phyloP scores from a whole-genome alignment of 2,113 vertebrate species.

The Limnothrissa miodon region DNA sequence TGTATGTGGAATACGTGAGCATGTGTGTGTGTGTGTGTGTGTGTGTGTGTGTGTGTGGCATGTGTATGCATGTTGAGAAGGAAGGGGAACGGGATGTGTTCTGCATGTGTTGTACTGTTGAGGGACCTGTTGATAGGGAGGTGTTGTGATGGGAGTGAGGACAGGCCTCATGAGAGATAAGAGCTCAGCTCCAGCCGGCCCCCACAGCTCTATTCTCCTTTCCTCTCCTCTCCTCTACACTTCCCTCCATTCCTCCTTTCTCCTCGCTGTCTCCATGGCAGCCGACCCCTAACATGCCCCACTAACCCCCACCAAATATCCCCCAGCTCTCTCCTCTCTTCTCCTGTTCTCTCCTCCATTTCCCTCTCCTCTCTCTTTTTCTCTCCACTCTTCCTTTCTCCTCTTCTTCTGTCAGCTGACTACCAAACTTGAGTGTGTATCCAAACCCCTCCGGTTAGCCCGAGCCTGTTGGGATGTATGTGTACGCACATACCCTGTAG shows the following conservation, averaged over 20 bases:
- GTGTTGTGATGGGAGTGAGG: slow-evolving; percentile 48
- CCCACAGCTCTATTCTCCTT: background rate
- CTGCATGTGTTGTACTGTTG: slow-evolving; percentile 21
- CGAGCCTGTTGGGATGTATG: background rate
- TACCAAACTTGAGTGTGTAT: background rate
- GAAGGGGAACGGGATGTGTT: background rate
- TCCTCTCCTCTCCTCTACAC: background rate
- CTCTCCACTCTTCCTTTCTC: background rate
- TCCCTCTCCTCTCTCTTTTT: background rate
- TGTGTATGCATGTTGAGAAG: background rate
- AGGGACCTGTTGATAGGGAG: slow-evolving; percentile 53
- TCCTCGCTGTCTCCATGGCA: background rate
- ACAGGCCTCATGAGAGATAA: slow-evolving; percentile 42
- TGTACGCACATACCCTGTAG: slow-evolving; percentile 30
- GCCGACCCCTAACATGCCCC: background rate
- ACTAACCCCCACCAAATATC: background rate
- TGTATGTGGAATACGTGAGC: no score
- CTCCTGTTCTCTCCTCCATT: no score
- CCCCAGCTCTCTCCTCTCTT: background rate
- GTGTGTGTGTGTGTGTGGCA: background rate
- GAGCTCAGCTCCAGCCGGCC: background rate
- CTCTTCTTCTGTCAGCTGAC: background rate
- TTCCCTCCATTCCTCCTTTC: background rate
- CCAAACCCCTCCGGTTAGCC: background rate
- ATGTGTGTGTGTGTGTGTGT: background rate